Evolutionary conservation across 2,113 vertebrate genomes (phyloP), one percentile per base, ranked within the genome.

Genomic region (Echinops telfairi): DNA sequence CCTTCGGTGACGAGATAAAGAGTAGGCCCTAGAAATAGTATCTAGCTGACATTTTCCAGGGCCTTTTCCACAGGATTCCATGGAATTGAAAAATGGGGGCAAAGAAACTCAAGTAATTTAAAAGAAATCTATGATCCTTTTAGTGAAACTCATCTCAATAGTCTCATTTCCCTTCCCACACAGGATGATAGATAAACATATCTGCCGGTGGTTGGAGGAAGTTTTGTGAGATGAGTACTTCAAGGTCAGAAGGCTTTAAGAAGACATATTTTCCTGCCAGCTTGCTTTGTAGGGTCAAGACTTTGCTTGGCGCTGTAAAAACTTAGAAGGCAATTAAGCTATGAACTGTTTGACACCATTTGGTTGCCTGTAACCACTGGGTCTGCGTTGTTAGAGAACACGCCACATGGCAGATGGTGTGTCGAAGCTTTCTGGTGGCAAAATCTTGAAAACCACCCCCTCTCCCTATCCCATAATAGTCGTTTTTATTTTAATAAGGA

Each of bases 271-370:
- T 97, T 94, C 95, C 96, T 97, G 96, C 90, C 66, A 95, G 91
- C 88, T 94, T 96, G 23, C 88, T 95, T 92, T 83, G 81, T 75
- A 17, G 87, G 96, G 97, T 97, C 96, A 98, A 80, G 90, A 91
- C 85, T 97, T 96, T 86, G 60, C 77, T 95, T 83, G 57, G 92
- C 95, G 87, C 93, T 84, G 7, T 92, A 93, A 97, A 97, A 97
- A 97, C 73, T 87, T 90, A 92, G 96, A 97, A 96, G 96, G 62
- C 96, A 97, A 97, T 98, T 98, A 97, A 96, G 89, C 95, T 97
- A 38, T 76, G 87, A 97, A 95, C 85, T 95, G 0, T 91, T 97
- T 92, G 95, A 96, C 86, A 96, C 75, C 17, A 84, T 92, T 97
- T 90, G 94, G 91, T 86, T 97, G 84, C 86, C 94, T 95, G 57